Percentiles rank a stretch among this genome's conserved stretches.
phyloP scores from a whole-genome alignment of 2,888 invertebrate species.

The Dryadula phaetusa region DNA sequence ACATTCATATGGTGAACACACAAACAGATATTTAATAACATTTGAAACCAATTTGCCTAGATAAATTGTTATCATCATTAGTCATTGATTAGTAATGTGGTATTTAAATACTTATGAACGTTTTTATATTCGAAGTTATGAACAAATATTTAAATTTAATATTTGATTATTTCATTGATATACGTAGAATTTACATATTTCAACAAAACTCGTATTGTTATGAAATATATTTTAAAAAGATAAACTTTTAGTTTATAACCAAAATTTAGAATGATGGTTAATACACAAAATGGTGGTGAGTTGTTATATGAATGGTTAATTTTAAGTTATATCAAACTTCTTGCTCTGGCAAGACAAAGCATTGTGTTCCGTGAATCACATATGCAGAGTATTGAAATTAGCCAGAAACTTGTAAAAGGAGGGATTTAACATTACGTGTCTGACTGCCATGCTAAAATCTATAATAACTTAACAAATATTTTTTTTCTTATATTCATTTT shows the following conservation, averaged over 20 bases:
- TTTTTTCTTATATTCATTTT: neutral
- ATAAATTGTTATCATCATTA: constrained; percentile 9
- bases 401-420: no score
- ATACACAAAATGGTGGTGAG: no score
- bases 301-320: no score
- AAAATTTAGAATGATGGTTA: no score
- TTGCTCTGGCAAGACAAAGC: neutral
- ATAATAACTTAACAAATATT: neutral
- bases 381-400: no score
- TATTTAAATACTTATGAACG: constrained; percentile 11
- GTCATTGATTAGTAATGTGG: constrained; percentile 16
- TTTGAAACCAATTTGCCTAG: neutral
- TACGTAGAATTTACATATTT: neutral
- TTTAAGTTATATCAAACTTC: neutral
- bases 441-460: no score
- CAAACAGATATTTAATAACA: neutral
- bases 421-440: no score
- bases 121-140: neutral
- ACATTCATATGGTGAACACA: neutral
- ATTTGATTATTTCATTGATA: neutral
- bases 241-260: no score
- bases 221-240: neutral
- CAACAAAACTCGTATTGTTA: neutral
- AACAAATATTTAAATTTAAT: constrained; percentile 12
- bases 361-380: no score